Base-by-base conservation (phyloP, 2,888 invertebrate genomes). In the Cataglyphis cursor region DNA sequence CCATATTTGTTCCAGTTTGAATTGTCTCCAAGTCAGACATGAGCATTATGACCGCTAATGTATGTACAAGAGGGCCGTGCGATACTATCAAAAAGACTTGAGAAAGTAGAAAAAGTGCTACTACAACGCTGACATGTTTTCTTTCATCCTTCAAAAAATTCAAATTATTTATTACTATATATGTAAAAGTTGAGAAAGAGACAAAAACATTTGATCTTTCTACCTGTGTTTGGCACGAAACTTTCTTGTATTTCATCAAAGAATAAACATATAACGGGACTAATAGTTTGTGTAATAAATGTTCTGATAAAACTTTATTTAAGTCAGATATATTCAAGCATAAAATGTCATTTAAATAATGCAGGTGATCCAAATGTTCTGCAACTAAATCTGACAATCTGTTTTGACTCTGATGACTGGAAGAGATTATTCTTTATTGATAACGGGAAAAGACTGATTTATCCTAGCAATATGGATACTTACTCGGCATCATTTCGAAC, bases 321-420 rank as follows among this genome's bases (percentile, higher is more conserved):
- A 99, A 96, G 93, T 98, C 98, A 74, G 97, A 97, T 91, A 99
- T 99, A 94, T 98, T 97, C 82, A 99, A 96, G 93, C 98, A 97
- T 28, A 99, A 96, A 91, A 99, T 99, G 94, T 99, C 99, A 94
- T 99, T 99, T 81, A 99, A 96, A 95, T 99, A 99, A 95, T 99
- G 99, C 18, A 99, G 96, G 94, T 99, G 99, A 95, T 99, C 99
- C 88, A 99, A 95, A 95, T 99, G 99, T 95, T 99, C 99, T 0
- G 99, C 99, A 1, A 99, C 99, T 87, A 99, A 95, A 95, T 99
- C 99, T 15, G 99, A 97, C 70, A 99, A 96, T 92, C 98, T 97
- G 92, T 98, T 98, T 93, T 98, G 97, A 28, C 98, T 98, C 95
- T 98, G 97, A 94, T 99, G 98, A 95, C 99, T 99, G 70, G 82